Percentiles rank a stretch among this genome's conserved stretches.
Evolutionary conservation across 2,888 invertebrate species (phyloP).

Genomic region (Zygogramma bicolorata): DNA sequence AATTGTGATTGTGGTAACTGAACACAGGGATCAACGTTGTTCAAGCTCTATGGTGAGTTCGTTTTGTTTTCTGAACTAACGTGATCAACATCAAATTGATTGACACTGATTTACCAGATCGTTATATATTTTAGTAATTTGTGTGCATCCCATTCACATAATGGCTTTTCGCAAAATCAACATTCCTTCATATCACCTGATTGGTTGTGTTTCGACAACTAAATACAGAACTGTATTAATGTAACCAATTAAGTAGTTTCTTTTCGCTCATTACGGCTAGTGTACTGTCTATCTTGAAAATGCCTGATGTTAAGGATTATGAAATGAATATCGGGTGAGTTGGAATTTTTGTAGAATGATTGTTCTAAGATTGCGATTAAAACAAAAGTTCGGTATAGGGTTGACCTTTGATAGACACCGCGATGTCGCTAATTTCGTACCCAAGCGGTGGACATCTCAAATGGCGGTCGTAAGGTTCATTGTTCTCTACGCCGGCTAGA

Average conservation of each 20-base stretch:
- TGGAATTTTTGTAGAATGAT: constrained; percentile 26
- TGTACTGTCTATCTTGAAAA: constrained; percentile 53
- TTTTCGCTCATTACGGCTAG: constrained; percentile 61
- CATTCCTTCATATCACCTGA: constrained; percentile 68
- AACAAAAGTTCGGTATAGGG: constrained; percentile 56
- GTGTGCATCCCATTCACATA: constrained; percentile 56
- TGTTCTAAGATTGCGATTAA: constrained; percentile 42
- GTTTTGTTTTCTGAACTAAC: constrained; percentile 54
- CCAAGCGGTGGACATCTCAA: constrained; percentile 69
- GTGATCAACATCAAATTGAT: constrained; percentile 28
- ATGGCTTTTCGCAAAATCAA: constrained; percentile 66
- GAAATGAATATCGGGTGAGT: constrained; percentile 39
- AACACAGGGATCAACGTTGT: constrained; percentile 61
- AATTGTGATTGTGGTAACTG: constrained; percentile 33
- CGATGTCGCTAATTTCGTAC: constrained; percentile 65
- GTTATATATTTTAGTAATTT: constrained; percentile 32
- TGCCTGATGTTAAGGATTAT: constrained; percentile 23
- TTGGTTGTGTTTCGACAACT: constrained; percentile 68
- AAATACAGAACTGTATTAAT: constrained; percentile 68
- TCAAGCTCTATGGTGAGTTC: constrained; percentile 68
- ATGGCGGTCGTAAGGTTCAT: constrained; percentile 72
- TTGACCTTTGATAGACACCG: constrained; percentile 61
- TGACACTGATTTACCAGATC: background rate
- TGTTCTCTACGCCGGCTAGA: constrained; percentile 67
- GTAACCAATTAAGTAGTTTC: constrained; percentile 68